Evolutionary conservation across 1,140 invertebrate genomes (phyloP).

Genomic region (Bicyclus anynana): DNA sequence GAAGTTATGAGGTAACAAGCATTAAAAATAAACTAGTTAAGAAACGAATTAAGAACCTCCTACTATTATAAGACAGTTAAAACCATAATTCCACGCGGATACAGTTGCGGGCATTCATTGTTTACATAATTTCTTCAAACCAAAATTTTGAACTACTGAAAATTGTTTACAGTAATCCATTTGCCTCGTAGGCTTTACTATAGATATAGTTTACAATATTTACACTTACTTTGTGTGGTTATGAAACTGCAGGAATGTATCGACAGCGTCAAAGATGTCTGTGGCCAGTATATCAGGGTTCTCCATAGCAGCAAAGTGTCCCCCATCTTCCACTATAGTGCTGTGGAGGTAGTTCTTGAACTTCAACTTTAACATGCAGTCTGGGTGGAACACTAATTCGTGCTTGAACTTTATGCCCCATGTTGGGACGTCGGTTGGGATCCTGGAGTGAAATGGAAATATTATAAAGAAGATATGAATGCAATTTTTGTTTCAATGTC

Average conservation of each 20-base stretch:
- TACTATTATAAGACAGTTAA: too few relatives aligned
- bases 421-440: constrained; percentile 71
- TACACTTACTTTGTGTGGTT: constrained; percentile 3
- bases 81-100: too few relatives aligned
- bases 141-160: too few relatives aligned
- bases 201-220: too few relatives aligned
- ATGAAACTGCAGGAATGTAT: constrained; percentile 37
- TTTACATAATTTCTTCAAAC: too few relatives aligned
- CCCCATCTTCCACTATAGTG: constrained; percentile 74
- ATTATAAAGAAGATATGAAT: not conserved
- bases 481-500: too few relatives aligned
- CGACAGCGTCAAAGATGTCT: constrained; percentile 76
- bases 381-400: constrained; percentile 63
- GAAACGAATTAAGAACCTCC: too few relatives aligned
- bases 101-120: too few relatives aligned
- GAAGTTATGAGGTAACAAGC: too few relatives aligned
- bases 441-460: constrained; percentile 35
- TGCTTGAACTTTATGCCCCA: constrained; percentile 77
- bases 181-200: too few relatives aligned
- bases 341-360: constrained; percentile 70
- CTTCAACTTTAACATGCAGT: constrained; percentile 56
- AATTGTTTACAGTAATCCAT: too few relatives aligned
- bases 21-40: too few relatives aligned
- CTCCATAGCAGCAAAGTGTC: constrained; percentile 83
- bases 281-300: constrained; percentile 79